These are phyloP conservation scores for Priapulus caudatus DNA, from an alignment of 2,888 invertebrate genomes.

Conservation along the genomic window DNA sequence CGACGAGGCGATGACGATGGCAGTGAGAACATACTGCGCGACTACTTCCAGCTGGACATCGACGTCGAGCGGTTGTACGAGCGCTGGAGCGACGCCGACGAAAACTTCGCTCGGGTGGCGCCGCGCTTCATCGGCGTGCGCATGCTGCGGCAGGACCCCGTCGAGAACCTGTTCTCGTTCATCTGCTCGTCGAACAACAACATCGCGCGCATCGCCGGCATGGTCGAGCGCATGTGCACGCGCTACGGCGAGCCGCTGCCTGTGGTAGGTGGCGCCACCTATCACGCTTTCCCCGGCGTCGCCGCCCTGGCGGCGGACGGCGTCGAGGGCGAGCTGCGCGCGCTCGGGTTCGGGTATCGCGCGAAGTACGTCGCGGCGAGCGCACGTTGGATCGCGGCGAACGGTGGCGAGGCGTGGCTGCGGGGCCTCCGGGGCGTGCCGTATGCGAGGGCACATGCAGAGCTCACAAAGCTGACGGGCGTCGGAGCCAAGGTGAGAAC, in stretches of 20 bases:
- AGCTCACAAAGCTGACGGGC: conserved; percentile 66
- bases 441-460: conserved; percentile 58
- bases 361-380: conserved; percentile 34
- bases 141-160: conserved; percentile 74
- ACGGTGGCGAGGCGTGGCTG: conserved; percentile 57
- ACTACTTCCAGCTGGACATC: conserved; percentile 65
- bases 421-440: conserved; percentile 50
- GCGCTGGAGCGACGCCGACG: conserved; percentile 61
- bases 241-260: conserved; percentile 67
- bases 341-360: conserved; percentile 48
- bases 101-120: conserved; percentile 56
- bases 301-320: conserved; percentile 46
- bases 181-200: conserved; percentile 97
- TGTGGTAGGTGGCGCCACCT: conserved; percentile 49
- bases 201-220: conserved; percentile 69
- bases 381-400: conserved; percentile 46
- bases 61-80: conserved; percentile 57
- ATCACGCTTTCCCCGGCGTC: conserved; percentile 69
- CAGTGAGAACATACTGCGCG: conserved; percentile 18
- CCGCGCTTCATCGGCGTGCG: conserved; percentile 65
- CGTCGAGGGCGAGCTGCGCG: conserved; percentile 58
- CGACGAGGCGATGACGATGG: no score
- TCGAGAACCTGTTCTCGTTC: conserved; percentile 87
- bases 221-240: conserved; percentile 76
- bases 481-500: conserved; percentile 76